These are phyloP conservation scores for Drosophila pseudotalamancana DNA, from an alignment of 2,888 invertebrate species.

Conservation along the genomic window DNA sequence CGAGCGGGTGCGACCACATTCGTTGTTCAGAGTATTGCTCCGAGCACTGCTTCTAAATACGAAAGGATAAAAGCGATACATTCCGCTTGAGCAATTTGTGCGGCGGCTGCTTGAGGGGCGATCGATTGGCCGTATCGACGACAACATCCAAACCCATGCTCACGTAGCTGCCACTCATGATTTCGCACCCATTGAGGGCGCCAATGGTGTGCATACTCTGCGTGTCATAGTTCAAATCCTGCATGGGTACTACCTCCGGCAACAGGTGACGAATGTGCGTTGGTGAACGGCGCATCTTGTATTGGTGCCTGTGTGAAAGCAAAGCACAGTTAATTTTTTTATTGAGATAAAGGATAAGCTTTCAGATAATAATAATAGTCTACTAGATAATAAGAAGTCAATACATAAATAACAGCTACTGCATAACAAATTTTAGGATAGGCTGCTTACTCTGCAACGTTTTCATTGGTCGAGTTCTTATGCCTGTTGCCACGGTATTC, in stretches of 20 bases:
- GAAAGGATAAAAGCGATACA: slow-evolving; percentile 84
- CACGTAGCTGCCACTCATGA: slow-evolving; percentile 65
- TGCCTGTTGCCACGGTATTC: slow-evolving; percentile 40
- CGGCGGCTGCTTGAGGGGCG: slow-evolving; percentile 71
- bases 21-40: slow-evolving; percentile 53
- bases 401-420: not conserved
- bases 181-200: slow-evolving; percentile 59
- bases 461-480: slow-evolving; percentile 40
- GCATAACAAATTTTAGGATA: not conserved
- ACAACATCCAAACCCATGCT: slow-evolving; percentile 70
- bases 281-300: slow-evolving; percentile 83
- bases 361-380: too few species aligned
- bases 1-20: slow-evolving; percentile 36
- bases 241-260: slow-evolving; percentile 84
- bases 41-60: slow-evolving; percentile 70
- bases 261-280: slow-evolving; percentile 83
- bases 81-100: slow-evolving; percentile 83
- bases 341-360: too few species aligned
- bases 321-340: too few species aligned
- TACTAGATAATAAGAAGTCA: too few species aligned
- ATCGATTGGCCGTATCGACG: slow-evolving; percentile 64
- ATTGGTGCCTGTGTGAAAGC: slow-evolving; percentile 81
- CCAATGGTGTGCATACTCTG: slow-evolving; percentile 77
- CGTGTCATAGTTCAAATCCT: slow-evolving; percentile 83
- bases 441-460: slow-evolving; percentile 59